Evolutionary conservation across 2,888 invertebrate genomes (phyloP), one percentile per base, ranked within the genome.

Genomic region (Drosophila dives): DNA sequence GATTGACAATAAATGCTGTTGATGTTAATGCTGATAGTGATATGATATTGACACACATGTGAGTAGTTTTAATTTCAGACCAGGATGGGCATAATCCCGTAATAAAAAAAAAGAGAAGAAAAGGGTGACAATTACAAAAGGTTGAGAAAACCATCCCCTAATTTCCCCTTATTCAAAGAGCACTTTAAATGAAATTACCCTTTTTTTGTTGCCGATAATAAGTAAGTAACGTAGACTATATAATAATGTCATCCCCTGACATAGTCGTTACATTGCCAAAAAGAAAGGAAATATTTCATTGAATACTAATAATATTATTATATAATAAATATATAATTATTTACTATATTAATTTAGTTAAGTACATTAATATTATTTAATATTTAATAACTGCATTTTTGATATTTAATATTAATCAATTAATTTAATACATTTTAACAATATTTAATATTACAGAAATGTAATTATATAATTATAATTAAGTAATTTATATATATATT

Each of bases 71-170:
- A 50, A 62, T 63, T 68, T 69, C 26, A 68, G 56, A 60, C 36
- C 54, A 60, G 49, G 36, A 59, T 40, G 32, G 45, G 53, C 63
- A 69, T 38, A 58, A 69, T 58, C 58, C 45, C 48, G 15, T 29
- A n/a, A 20, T 32, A 50, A 23, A 59, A 53, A 53, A 68, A 60
- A 33, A 50, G 11, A 51, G 5, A 26, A 55, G 49, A 15, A 61
- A 55, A 38, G n/a, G 26, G 50, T 49, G 50, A 49, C 55, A 61
- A 51, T 67, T 76, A 68, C 48, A 71, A 78, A 62, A 15, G 20
- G 20, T 23, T 45, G 12, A 8, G 20, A 45, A 15, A 45, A 45
- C 23, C 70, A 67, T 75, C 82, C 80, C 79, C 62, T 73, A 68
- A 53, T 56, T 54, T 42, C 56, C 63, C n/a, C n/a, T 45, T 29